Base-by-base conservation (phyloP, 2,888 invertebrate genomes). In the Thera britannica region DNA sequence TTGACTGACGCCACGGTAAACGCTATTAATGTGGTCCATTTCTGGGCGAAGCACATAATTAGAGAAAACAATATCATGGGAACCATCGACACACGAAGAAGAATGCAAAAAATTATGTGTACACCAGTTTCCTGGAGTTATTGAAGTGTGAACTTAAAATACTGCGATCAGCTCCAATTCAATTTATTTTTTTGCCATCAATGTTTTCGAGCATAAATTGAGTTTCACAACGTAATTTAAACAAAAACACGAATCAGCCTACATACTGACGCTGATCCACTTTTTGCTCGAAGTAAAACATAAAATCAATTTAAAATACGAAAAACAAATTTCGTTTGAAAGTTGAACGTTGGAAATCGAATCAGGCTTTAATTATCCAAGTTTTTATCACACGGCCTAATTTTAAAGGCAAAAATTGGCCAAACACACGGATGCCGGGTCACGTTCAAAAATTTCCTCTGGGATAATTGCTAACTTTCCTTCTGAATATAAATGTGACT, bases 331-430 rank as follows among this genome's bases (percentile, higher is more conserved):
- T 67, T 65, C 72, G 64, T 61, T 61, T 55, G 66, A 67, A 72
- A 72, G 66, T 73, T 68, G 36, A 59, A 67, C 63, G 54, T 23
- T 60, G 68, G 67, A 68, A 71, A 72, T 73, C 71, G 71, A 73
- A 75, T 73, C 71, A 70, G 68, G 70, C 70, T 66, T 71, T 72
- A 73, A 73, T 75, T 71, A 75, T 72, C 64, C 61, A 73, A 75
- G 67, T 73, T 73, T 75, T 75, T 75, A 75, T 75, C 75, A 70
- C 72, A 72, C 64, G 65, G 59, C 73, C 72, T 68, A 67, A 71
- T 71, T 73, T 69, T 58, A 69, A 61, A 68, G 63, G 65, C 66
- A 71, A 75, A 73, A 72, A 74, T 67, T 70, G 71, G 58, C 71
- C 72, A 72, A 75, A 74, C 72, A 72, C 62, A 68, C 67, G 62